Evolutionary conservation across 1,140 invertebrate species (phyloP), one percentile per base, ranked within the genome.

Genomic region (Chironomus striatipennis): DNA sequence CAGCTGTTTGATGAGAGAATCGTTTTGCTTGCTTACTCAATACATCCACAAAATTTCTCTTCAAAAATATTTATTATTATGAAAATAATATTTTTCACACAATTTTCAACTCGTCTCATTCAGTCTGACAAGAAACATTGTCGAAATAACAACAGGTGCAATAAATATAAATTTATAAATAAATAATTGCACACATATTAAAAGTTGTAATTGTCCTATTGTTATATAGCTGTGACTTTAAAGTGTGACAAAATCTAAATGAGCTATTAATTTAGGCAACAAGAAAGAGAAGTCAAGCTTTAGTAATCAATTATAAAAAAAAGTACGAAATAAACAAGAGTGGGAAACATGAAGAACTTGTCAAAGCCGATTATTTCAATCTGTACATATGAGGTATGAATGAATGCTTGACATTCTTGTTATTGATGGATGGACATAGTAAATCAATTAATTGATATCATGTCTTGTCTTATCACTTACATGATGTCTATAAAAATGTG

Each of bases 291-390:
- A 1, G 1, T 34, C 1, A 34, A 34, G 24, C 24, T 2, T n/a
- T 34, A 34, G 24, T 34, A 34, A 34, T 57, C n/a, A 15, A 57
- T 57, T 57, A 47, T 4, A 47, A 47, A 57, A 12, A 57, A 57
- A 57, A n/a, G n/a, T n/a, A n/a, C n/a, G n/a, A n/a, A n/a, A n/a
- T n/a, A n/a, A 5, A n/a, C 47, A 57, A 57, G 9, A 34, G 24
- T 5, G n/a, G 47, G 47, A 57, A 57, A n/a, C 47, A 70, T 70
- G 65, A 70, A 70, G 18, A 70, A 18, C 18, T 9, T 20, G n/a
- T 70, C 65, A 20, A 70, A 70, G 65, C 65, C 65, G 65, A 18
- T 70, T 6, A 70, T 70, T 18, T 70, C 65, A 18, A 70, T 70
- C 20, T 21, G 65, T 17, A 70, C 65, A 8, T 70, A 70, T 20